Conservation (phyloP, 2,797 vertebrate species). For the Astyanax mexicanus region DNA sequence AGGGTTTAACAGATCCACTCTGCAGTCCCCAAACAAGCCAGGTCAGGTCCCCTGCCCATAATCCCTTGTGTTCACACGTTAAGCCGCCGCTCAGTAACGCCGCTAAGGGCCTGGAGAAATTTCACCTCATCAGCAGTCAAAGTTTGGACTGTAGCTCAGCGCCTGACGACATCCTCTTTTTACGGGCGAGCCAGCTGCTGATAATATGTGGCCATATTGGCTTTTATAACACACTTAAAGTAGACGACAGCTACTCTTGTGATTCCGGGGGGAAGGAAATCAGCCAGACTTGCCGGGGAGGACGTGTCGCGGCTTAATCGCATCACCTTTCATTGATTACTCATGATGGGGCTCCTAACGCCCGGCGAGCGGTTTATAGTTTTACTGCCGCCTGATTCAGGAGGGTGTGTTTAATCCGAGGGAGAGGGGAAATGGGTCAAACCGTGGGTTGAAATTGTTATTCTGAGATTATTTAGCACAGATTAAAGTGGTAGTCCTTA, state of each 20-base stretch:
- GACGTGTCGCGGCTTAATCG: background rate
- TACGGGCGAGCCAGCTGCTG: slow-evolving; percentile 42
- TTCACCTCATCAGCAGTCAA: slow-evolving; percentile 35
- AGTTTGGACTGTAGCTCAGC: slow-evolving; percentile 11
- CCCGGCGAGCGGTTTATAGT: background rate
- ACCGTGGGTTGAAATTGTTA: no score
- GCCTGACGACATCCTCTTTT: slow-evolving; percentile 10
- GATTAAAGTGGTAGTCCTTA: no score
- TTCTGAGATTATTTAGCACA: no score
- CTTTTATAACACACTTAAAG: slow-evolving; percentile 51
- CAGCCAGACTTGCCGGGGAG: background rate
- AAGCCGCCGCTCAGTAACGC: background rate
- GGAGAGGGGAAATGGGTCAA: background rate
- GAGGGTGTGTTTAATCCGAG: background rate
- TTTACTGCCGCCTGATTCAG: background rate
- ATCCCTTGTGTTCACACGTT: background rate
- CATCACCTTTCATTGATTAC: slow-evolving; percentile 11
- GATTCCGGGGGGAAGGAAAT: background rate
- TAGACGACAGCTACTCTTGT: slow-evolving; percentile 17
- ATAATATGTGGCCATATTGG: slow-evolving; percentile 47
- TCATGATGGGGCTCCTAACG: background rate
- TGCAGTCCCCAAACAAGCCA: slow-evolving; percentile 18
- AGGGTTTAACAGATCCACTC: slow-evolving; percentile 31
- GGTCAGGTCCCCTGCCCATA: slow-evolving; percentile 14
- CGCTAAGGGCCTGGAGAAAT: background rate